Base-by-base conservation (phyloP, 1,140 invertebrate genomes). In the Zaprionus ornatus region DNA sequence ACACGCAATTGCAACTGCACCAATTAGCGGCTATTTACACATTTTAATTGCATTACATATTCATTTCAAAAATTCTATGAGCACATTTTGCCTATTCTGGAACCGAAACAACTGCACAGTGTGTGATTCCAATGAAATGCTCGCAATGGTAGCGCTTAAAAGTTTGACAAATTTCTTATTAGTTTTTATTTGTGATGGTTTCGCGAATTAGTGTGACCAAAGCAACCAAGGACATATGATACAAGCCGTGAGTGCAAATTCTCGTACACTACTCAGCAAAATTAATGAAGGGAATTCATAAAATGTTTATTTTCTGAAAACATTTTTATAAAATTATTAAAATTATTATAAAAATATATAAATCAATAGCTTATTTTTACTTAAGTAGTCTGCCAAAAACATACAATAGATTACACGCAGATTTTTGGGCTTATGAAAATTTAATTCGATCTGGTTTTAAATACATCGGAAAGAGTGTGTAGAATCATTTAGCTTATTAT, bases 111-210 rank as follows among this genome's bases (percentile, higher is more conserved):
- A 10, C 3, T 23, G 29, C 55, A 50, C 27, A 10, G 27, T 12
- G 19, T 15, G 17, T 27, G 25, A 35, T 42, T 74, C 29, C 12
- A 17, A 35, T 5, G 71, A 63, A 15, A 42, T 54, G 19, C 15
- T 19, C 63, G 3, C 15, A 52, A 32, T 40, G 6, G 15, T 52
- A 4, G 19, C 19, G 17, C 45, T 60, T 61, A 17, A 59, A 77
- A 55, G 52, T 15, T 71, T 40, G 27, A 13, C 19, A 66, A 69
- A 69, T 74, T 69, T 67, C 76, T 79, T 71, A 74, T 72, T 64
- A 64, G 66, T 59, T 73, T 81, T 73, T 78, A 86, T 87, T 79
- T 86, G 79, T 87, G 79, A 82, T 85, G 82, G 42, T 79, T 87
- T 82, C 21, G 70, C 63, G 45, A 21, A 10, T 17, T 25, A 67